These are phyloP conservation scores for Tolypeutes matacus DNA, from an alignment of 2,797 vertebrate genomes.

Conservation along the genomic window DNA sequence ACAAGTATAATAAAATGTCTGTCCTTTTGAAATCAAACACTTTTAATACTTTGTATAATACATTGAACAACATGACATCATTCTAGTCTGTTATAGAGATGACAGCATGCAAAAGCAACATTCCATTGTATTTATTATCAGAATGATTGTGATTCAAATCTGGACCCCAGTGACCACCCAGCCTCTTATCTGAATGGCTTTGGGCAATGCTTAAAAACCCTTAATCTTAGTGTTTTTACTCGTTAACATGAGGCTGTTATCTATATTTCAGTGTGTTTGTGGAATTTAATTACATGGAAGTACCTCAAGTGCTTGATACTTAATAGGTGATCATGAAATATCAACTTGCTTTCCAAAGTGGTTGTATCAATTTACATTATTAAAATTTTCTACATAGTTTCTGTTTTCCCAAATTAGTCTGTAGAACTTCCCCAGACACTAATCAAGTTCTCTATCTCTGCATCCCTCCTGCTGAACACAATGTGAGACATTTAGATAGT, in stretches of 20 bases:
- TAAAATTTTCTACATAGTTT: neutral
- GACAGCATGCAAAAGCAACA: no score
- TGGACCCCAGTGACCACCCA: neutral
- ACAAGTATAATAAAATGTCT: constrained; percentile 75
- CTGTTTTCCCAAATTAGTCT: neutral
- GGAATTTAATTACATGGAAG: constrained; percentile 4
- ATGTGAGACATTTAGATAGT: neutral
- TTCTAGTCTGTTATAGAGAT: no score
- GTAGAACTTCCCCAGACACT: neutral
- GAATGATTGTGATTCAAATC: neutral
- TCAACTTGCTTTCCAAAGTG: neutral
- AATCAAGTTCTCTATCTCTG: neutral
- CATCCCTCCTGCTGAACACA: neutral
- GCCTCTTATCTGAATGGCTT: neutral
- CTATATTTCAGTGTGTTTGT: neutral
- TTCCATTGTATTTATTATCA: neutral
- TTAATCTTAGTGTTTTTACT: neutral
- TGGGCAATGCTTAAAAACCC: neutral
- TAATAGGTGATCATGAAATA: constrained; percentile 29
- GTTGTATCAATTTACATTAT: neutral
- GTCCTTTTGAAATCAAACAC: constrained; percentile 77
- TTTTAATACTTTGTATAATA: constrained; percentile 78
- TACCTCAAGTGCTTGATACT: neutral
- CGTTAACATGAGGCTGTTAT: neutral
- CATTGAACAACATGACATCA: no score